These are phyloP conservation scores for Sebastes nivosus DNA, from an alignment of 2,797 vertebrate genomes.

Conservation along the genomic window DNA sequence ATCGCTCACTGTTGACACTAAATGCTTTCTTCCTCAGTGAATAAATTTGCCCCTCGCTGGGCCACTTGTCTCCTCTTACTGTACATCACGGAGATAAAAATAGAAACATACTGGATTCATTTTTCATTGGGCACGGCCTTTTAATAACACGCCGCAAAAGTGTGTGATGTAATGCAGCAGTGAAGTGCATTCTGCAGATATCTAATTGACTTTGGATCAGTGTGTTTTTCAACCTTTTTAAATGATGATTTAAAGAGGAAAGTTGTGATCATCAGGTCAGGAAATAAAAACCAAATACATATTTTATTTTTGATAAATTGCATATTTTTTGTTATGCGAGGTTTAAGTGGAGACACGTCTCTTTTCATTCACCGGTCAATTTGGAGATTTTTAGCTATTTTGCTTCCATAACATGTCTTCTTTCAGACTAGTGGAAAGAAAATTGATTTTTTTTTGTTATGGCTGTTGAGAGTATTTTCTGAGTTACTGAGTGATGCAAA, in stretches of 20 bases:
- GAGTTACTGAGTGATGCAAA: too few species aligned
- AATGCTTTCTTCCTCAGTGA: conserved; percentile 33
- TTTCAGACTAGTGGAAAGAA: too few species aligned
- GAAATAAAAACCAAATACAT: neutral
- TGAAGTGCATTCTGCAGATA: neutral
- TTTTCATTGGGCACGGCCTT: conserved; percentile 33
- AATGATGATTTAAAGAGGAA: neutral
- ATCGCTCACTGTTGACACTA: conserved; percentile 8
- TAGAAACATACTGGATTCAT: conserved; percentile 45
- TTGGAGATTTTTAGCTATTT: accelerated
- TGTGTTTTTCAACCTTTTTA: neutral
- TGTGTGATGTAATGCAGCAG: neutral
- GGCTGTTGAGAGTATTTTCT: too few species aligned
- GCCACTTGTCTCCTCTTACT: conserved; percentile 30
- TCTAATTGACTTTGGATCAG: neutral
- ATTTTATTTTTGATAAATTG: neutral
- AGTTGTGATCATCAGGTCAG: neutral
- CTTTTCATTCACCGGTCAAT: too few species aligned
- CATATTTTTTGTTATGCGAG: neutral
- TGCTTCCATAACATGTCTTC: too few species aligned
- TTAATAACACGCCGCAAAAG: neutral
- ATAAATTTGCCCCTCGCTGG: conserved; percentile 27
- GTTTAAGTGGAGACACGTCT: neutral
- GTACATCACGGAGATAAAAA: conserved; percentile 34
- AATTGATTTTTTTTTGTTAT: too few species aligned